phyloP scores from a whole-genome alignment of 2,113 vertebrate species.

The Euleptes europaea region DNA sequence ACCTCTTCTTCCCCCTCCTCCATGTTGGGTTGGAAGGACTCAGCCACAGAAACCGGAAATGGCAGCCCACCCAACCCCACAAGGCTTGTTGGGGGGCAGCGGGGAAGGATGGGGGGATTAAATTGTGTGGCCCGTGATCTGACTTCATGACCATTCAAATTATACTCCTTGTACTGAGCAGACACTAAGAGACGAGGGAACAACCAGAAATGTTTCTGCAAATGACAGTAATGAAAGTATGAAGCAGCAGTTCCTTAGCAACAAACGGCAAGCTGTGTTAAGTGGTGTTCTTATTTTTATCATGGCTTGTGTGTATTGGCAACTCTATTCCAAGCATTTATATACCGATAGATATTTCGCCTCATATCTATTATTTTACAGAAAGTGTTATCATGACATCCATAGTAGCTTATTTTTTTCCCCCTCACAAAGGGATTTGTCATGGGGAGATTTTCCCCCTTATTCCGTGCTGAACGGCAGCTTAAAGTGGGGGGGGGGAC shows the following conservation, averaged over 20 bases:
- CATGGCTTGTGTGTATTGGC: too few relatives aligned
- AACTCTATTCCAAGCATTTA: too few relatives aligned
- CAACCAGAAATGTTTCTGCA: constrained; percentile 55
- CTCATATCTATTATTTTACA: too few relatives aligned
- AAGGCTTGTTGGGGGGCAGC: neutral
- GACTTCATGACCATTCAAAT: constrained; percentile 35
- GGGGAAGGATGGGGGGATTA: neutral
- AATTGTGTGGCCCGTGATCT: neutral
- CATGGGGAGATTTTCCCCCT: too few relatives aligned
- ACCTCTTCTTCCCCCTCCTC: neutral
- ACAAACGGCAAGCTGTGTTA: constrained; percentile 59
- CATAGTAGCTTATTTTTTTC: too few relatives aligned
- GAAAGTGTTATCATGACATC: too few relatives aligned
- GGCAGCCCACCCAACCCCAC: neutral
- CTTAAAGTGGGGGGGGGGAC: too few relatives aligned
- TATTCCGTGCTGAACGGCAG: too few relatives aligned
- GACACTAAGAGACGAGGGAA: constrained; percentile 45
- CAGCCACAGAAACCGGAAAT: constrained; percentile 4
- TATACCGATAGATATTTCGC: too few relatives aligned
- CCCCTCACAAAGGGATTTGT: too few relatives aligned
- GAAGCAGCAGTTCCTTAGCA: constrained; percentile 74
- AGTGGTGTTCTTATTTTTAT: constrained; percentile 36
- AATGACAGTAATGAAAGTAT: constrained; percentile 50
- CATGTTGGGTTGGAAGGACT: neutral
- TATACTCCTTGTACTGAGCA: constrained; percentile 40